Base-by-base conservation (phyloP, 2,888 invertebrate genomes). In the Torymus aiolomorphi region DNA sequence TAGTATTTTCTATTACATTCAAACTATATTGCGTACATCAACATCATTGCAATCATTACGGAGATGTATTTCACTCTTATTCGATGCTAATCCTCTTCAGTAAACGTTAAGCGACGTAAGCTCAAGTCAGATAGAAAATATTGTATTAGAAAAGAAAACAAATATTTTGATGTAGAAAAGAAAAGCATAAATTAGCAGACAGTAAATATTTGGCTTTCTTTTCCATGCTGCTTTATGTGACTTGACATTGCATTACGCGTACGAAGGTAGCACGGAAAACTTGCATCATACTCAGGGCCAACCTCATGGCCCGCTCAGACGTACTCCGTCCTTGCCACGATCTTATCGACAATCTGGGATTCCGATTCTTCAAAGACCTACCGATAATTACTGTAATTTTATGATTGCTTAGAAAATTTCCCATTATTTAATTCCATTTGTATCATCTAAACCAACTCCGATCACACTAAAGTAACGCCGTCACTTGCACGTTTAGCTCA, bases 341-440 rank as follows among this genome's bases (percentile, higher is more conserved):
- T 92, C 91, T 86, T 93, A 93, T 89, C 91, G 92, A 83, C 93
- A 93, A 88, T 92, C 93, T 89, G 93, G 93, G 87, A 93, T 93
- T 86, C 93, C 93, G 83, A 92, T 93, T 85, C 91, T 92, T 72
- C 90, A 90, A 87, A 89, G 89, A 89, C 89, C 89, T 85, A 87
- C 88, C 80, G 89, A 90, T 83, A 88, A 88, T 87, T 86, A 90
- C 86, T 90, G 89, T 90, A 90, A 90, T 88, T 89, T 80, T 62
- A 69, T 18, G 65, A 66, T 78, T 80, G 67, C 20, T 74, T 74
- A 65, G 59, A 80, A 69, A n/a, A n/a, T 70, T 69, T 77, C 51
- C 57, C 63, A 73, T 71, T 76, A 66, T 63, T 67, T 71, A 18
- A 70, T 59, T 63, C 5, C 16, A 42, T 14, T 16, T 51, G n/a